Percentiles rank a stretch among this genome's conserved stretches.
Conservation (phyloP, 1,140 invertebrate genomes). For the Globodera ellingtonae region DNA sequence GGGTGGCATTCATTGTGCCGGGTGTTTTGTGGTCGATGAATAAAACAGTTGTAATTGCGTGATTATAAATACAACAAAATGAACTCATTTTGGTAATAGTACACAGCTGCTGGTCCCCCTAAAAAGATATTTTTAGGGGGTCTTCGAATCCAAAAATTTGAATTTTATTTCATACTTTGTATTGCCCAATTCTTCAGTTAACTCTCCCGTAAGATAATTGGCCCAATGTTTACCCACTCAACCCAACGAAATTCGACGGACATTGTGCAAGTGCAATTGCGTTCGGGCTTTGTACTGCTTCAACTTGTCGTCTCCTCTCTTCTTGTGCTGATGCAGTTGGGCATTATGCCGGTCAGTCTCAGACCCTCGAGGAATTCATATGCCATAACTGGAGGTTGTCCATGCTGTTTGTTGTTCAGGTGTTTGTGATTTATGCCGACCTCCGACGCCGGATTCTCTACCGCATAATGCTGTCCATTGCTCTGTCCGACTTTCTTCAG, state of each 20-base stretch:
- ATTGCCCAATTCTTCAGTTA: no score
- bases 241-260: not conserved
- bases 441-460: conserved; percentile 24
- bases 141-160: no score
- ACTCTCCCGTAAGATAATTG: not conserved
- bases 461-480: conserved; percentile 28
- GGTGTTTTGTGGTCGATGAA: no score
- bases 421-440: conserved; percentile 18
- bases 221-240: no score
- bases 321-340: conserved; percentile 11
- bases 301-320: conserved; percentile 23
- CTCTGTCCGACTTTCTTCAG: conserved; percentile 25
- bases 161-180: no score
- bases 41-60: no score
- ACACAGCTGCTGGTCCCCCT: no score
- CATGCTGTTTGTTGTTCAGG: not conserved
- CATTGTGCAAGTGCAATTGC: not conserved
- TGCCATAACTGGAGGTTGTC: no score
- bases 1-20: no score
- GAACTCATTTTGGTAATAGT: no score
- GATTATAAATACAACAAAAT: no score
- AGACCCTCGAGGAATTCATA: not conserved
- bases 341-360: conserved; percentile 15
- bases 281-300: conserved; percentile 1
- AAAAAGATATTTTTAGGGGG: no score